Conservation (phyloP, 2,797 vertebrate species). For the Chloroceryle inda region DNA sequence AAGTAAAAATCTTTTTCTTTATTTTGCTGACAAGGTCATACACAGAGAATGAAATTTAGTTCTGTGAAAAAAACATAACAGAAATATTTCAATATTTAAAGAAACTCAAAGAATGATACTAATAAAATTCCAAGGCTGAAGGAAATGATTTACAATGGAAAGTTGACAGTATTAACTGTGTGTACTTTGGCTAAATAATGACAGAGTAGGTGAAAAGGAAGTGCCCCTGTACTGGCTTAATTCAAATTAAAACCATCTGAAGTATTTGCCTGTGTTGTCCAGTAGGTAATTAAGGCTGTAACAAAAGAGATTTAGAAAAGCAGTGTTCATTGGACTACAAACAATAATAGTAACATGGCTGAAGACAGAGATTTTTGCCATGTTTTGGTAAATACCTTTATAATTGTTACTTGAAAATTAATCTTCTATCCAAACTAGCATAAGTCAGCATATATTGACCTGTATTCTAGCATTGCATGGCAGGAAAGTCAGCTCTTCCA, state of each 20-base stretch:
- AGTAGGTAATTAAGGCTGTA: background rate
- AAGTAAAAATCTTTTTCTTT: background rate
- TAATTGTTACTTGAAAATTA: background rate
- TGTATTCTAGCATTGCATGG: background rate
- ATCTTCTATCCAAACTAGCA: background rate
- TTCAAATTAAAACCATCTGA: slow-evolving; percentile 39
- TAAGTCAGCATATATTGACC: background rate
- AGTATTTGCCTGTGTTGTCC: background rate
- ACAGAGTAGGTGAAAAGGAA: slow-evolving; percentile 12
- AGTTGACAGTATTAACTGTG: background rate
- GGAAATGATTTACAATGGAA: background rate
- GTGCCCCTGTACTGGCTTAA: background rate
- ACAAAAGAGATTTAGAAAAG: background rate
- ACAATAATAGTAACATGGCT: background rate
- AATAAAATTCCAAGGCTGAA: background rate
- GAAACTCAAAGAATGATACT: background rate
- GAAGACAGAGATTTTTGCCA: background rate
- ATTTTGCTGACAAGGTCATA: background rate
- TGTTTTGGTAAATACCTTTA: background rate
- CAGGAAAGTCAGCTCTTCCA: background rate
- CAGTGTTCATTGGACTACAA: background rate
- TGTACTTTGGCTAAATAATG: slow-evolving; percentile 31
- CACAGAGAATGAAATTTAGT: background rate
- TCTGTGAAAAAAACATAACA: background rate
- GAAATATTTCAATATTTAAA: background rate